Evolutionary conservation across 2,113 vertebrate genomes (phyloP).

Genomic region (Gulo gulo): DNA sequence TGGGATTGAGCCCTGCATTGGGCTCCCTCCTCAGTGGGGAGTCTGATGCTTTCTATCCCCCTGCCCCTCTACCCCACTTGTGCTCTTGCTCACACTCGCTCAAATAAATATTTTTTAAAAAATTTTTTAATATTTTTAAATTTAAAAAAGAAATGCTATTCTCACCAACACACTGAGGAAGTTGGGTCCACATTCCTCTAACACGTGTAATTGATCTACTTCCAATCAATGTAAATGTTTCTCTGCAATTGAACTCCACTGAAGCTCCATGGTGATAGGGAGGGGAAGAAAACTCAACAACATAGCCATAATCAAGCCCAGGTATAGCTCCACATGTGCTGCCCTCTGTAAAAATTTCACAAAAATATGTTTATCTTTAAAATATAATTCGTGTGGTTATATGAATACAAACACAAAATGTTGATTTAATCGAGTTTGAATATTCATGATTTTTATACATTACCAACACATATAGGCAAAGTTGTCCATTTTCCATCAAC

Average conservation of each 20-base stretch:
- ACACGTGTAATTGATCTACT: slow-evolving; percentile 70
- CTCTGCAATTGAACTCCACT: slow-evolving; percentile 62
- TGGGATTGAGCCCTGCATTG: too few species aligned
- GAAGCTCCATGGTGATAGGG: slow-evolving; percentile 66
- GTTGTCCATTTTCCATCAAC: slow-evolving; percentile 54
- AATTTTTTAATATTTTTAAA: too few species aligned
- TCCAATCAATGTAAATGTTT: slow-evolving; percentile 67
- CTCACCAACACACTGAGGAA: slow-evolving; percentile 82
- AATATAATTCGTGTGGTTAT: too few species aligned
- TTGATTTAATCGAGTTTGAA: neutral
- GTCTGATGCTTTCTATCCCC: too few species aligned
- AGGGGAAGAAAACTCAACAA: fast-evolving
- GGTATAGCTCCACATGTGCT: slow-evolving; percentile 27
- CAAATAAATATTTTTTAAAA: too few species aligned
- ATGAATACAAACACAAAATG: neutral
- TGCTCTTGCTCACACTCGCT: too few species aligned
- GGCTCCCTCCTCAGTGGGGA: too few species aligned
- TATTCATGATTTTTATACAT: neutral
- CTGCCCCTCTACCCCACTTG: too few species aligned
- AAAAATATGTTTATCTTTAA: neutral
- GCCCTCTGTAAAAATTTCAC: slow-evolving; percentile 33
- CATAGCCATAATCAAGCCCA: neutral
- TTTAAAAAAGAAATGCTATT: too few species aligned
- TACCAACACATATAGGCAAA: slow-evolving; percentile 55
- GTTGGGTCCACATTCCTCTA: slow-evolving; percentile 77